These are phyloP conservation scores for Salvelinus fontinalis DNA, from an alignment of 2,113 vertebrate species.

Conservation along the genomic window DNA sequence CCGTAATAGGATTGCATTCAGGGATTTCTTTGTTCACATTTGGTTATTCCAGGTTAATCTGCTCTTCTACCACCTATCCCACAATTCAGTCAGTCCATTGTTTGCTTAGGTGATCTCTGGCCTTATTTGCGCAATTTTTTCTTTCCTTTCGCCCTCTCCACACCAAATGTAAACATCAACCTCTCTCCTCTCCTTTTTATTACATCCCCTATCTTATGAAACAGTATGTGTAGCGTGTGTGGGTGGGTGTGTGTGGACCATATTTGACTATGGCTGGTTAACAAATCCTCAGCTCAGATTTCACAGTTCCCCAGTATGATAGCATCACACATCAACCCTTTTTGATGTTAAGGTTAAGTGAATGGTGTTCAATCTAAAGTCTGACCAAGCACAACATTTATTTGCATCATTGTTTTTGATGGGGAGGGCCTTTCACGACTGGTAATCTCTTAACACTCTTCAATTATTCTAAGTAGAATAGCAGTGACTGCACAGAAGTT, in stretches of 20 bases:
- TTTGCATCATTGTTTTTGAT: background rate
- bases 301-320: background rate
- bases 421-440: background rate
- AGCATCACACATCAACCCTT: background rate
- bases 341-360: background rate
- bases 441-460: slow-evolving; percentile 4
- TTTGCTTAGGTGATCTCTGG: slow-evolving; percentile 26
- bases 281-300: background rate
- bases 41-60: background rate
- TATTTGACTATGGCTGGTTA: background rate
- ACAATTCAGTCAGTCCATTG: background rate
- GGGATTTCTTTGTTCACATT: no score
- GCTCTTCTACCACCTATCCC: no score
- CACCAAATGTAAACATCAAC: slow-evolving; percentile 40
- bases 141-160: slow-evolving; percentile 16
- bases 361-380: background rate
- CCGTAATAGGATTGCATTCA: no score
- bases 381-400: no score
- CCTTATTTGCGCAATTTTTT: slow-evolving; percentile 19
- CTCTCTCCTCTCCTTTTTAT: slow-evolving; percentile 6
- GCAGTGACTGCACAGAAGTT: background rate
- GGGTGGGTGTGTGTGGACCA: background rate
- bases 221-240: background rate
- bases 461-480: background rate
- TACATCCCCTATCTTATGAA: slow-evolving; percentile 1